Conservation (phyloP, 1,140 invertebrate genomes). For the Ptiloglossa arizonensis region DNA sequence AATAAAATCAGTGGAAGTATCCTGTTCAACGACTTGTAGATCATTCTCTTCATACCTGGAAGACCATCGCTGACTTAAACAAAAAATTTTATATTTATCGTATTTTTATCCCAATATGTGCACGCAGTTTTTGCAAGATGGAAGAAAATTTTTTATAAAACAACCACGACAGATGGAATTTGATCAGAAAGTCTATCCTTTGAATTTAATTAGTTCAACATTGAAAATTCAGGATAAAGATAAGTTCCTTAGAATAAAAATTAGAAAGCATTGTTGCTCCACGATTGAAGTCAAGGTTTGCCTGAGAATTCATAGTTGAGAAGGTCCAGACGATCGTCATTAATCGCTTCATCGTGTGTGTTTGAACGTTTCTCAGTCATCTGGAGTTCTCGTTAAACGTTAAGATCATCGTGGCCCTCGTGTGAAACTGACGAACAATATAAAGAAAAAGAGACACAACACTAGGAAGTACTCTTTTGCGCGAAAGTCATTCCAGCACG, state of each 20-base stretch:
- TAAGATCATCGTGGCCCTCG: not conserved
- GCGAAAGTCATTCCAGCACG: not conserved
- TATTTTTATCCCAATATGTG: too few relatives aligned
- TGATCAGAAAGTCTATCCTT: too few relatives aligned
- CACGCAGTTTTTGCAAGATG: too few relatives aligned
- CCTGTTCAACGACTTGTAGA: not conserved
- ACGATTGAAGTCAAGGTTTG: conserved; percentile 7
- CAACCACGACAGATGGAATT: too few relatives aligned
- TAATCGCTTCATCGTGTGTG: conserved; percentile 15
- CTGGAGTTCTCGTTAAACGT: conserved; percentile 16
- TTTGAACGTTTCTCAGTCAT: not conserved
- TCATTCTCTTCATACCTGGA: too few relatives aligned
- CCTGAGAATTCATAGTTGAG: not conserved
- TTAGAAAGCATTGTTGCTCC: not conserved
- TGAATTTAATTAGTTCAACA: not conserved
- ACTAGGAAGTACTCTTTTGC: not conserved
- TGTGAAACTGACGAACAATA: not conserved
- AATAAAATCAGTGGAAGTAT: not conserved
- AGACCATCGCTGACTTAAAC: too few relatives aligned
- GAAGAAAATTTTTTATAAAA: too few relatives aligned
- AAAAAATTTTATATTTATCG: too few relatives aligned
- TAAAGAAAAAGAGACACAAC: not conserved
- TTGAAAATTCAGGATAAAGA: not conserved
- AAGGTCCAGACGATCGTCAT: conserved; percentile 8
- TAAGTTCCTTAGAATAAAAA: not conserved